A percentile compares a stretch with the other conserved stretches of the same genome.
These are phyloP conservation scores for Forbesichthys agassizii DNA, from an alignment of 2,113 vertebrate genomes.

Conservation along the genomic window DNA sequence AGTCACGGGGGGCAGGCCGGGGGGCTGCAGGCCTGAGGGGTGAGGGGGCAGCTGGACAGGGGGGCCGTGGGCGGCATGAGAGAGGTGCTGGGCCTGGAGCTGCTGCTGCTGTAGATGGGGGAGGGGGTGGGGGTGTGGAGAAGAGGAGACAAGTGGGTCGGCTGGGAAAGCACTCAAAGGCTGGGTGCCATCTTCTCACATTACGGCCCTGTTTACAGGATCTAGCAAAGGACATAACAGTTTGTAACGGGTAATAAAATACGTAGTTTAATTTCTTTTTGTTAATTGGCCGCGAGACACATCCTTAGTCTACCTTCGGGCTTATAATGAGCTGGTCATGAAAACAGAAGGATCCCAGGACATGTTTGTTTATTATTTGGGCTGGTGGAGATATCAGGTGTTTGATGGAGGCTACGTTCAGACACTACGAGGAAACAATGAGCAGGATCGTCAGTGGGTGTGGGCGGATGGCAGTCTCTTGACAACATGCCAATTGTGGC, in stretches of 20 bases:
- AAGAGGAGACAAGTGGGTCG: constrained; percentile 74
- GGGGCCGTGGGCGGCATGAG: constrained; percentile 91
- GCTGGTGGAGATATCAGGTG: too few species aligned
- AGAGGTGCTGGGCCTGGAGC: constrained; percentile 96
- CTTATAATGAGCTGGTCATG: too few species aligned
- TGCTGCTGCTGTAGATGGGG: constrained; percentile 90
- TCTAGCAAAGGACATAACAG: too few species aligned
- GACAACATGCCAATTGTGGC: background rate
- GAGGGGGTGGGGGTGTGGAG: constrained; percentile 48
- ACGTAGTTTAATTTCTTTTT: too few species aligned
- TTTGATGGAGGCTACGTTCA: background rate
- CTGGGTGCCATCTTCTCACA: constrained; percentile 2
- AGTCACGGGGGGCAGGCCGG: constrained; percentile 85
- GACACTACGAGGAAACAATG: background rate
- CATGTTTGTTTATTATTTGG: too few species aligned
- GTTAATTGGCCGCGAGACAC: too few species aligned
- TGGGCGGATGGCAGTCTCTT: background rate
- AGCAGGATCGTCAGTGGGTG: background rate
- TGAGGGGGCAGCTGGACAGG: constrained; percentile 92
- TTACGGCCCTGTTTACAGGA: too few species aligned
- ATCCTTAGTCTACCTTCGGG: too few species aligned
- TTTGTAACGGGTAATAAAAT: too few species aligned
- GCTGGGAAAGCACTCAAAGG: constrained; percentile 64
- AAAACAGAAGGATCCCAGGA: too few species aligned
- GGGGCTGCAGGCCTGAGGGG: constrained; percentile 90